phyloP scores from a whole-genome alignment of 1,140 invertebrate genomes.

The Coelopa frigida region DNA sequence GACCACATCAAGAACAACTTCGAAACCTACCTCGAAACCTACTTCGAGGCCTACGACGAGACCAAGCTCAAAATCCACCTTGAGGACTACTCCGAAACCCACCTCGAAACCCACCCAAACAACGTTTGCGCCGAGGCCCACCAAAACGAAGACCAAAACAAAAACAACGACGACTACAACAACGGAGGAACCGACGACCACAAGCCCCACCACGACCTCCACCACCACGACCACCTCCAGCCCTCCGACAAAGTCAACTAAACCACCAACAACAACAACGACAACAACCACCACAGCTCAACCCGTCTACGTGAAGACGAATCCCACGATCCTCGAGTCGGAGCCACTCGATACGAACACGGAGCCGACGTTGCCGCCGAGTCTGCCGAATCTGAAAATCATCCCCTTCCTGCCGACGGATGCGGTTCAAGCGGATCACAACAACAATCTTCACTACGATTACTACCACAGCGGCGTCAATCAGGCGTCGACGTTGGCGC shows the following conservation, averaged over 20 bases:
- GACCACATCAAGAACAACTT: too few species aligned
- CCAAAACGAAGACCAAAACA: not conserved
- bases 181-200: not conserved
- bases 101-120: not conserved
- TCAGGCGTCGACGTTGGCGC: too few species aligned
- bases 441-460: conserved; percentile 10
- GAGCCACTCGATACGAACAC: conserved; percentile 33
- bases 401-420: conserved; percentile 69
- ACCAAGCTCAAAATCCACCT: not conserved
- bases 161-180: conserved; percentile 6
- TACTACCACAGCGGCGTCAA: conserved; percentile 12
- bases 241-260: not conserved
- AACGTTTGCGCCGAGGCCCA: not conserved
- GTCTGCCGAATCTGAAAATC: conserved; percentile 64
- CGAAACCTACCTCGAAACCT: not conserved
- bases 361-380: conserved; percentile 54
- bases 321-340: conserved; percentile 43
- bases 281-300: conserved; percentile 13
- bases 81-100: too few species aligned
- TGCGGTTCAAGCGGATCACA: conserved; percentile 47
- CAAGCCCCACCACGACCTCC: conserved; percentile 14
- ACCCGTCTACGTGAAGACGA: conserved; percentile 37
- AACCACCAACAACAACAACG: not conserved
- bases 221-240: not conserved
- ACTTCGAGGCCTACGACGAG: not conserved